Conservation (phyloP, 1,140 invertebrate genomes). For the Halotydeus destructor region DNA sequence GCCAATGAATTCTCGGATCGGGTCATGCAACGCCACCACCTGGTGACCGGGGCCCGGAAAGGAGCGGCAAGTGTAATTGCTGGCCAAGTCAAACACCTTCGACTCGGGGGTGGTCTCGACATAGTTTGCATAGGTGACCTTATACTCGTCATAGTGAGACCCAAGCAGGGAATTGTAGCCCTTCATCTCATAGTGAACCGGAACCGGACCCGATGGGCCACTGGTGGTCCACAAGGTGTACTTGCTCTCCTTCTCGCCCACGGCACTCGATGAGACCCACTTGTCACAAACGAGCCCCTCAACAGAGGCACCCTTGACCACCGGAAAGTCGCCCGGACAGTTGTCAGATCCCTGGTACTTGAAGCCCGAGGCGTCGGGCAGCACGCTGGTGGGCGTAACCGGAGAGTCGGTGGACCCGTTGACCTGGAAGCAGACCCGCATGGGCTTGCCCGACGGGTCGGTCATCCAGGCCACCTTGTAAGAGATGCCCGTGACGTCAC, state of each 20-base stretch:
- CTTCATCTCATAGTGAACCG: slow-evolving; percentile 70
- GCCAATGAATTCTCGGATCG: slow-evolving; percentile 73
- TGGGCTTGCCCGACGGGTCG: slow-evolving; percentile 34
- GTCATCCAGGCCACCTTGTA: slow-evolving; percentile 61
- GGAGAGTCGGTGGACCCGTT: slow-evolving; percentile 43
- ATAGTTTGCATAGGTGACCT: slow-evolving; percentile 57
- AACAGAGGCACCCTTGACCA: background rate
- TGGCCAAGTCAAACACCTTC: slow-evolving; percentile 6
- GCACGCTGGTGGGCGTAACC: slow-evolving; percentile 47
- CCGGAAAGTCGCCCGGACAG: slow-evolving; percentile 4
- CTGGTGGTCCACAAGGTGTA: slow-evolving; percentile 28
- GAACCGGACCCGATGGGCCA: slow-evolving; percentile 24
- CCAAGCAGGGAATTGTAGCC: slow-evolving; percentile 75
- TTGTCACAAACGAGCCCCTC: slow-evolving; percentile 33
- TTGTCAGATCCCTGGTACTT: background rate
- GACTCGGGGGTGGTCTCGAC: slow-evolving; percentile 32
- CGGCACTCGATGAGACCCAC: slow-evolving; percentile 41
- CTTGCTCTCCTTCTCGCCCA: slow-evolving; percentile 58
- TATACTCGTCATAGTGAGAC: slow-evolving; percentile 90
- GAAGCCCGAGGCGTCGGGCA: slow-evolving; percentile 61
- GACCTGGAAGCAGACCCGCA: slow-evolving; percentile 48
- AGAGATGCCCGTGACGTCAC: slow-evolving; percentile 33
- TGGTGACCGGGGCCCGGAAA: slow-evolving; percentile 68
- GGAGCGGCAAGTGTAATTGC: slow-evolving; percentile 35
- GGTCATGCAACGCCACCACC: slow-evolving; percentile 43